phyloP scores from a whole-genome alignment of 2,888 invertebrate species.

The Trichacis sp. region DNA sequence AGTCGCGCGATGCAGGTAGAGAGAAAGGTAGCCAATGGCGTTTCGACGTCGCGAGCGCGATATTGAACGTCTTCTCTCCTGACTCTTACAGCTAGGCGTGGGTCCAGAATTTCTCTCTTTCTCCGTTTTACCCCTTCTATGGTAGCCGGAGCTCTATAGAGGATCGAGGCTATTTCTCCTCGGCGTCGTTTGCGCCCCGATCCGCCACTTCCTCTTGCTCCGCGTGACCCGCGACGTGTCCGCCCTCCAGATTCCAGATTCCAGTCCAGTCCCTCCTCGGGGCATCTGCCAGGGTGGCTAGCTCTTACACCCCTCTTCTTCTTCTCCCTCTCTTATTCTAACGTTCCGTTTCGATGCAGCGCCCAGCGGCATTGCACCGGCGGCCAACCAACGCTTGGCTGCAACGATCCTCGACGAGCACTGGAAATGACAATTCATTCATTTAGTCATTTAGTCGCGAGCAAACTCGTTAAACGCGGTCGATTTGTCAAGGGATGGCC shows the following conservation, averaged over 20 bases:
- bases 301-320: constrained; percentile 28
- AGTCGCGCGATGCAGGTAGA: constrained; percentile 40
- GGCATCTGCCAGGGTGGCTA: constrained; percentile 37
- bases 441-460: too few relatives aligned
- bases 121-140: constrained; percentile 39
- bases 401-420: too few relatives aligned
- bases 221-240: constrained; percentile 61
- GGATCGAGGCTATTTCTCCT: not conserved
- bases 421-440: too few relatives aligned
- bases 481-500: too few relatives aligned
- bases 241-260: constrained; percentile 47
- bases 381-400: constrained; percentile 31
- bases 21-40: constrained; percentile 68
- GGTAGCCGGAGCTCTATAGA: too few relatives aligned
- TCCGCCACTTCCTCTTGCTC: constrained; percentile 41
- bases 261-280: constrained; percentile 43
- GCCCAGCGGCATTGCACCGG: constrained; percentile 6
- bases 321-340: constrained; percentile 27
- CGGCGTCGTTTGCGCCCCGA: constrained; percentile 33
- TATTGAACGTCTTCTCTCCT: constrained; percentile 65
- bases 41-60: constrained; percentile 58
- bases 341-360: too few relatives aligned
- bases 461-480: too few relatives aligned
- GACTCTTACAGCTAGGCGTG: constrained; percentile 43
- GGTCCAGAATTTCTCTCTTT: constrained; percentile 58